Evolutionary conservation across 2,888 invertebrate species (phyloP).

Genomic region (Hermodice carunculata): DNA sequence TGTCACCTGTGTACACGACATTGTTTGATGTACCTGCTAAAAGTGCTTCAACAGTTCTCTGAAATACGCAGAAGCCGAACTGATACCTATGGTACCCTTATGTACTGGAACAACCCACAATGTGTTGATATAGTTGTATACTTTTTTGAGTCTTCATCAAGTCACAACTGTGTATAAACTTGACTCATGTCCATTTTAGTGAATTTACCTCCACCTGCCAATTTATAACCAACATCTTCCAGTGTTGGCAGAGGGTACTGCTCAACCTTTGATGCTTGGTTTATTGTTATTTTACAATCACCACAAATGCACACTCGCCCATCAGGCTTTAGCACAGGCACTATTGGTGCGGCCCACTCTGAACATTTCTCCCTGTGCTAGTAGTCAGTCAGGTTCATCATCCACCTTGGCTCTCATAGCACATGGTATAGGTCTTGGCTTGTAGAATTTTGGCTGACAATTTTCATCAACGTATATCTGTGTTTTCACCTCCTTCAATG

Average conservation of each 20-base stretch:
- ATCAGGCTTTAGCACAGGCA: too few species aligned
- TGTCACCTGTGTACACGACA: background rate
- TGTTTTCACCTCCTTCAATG: too few species aligned
- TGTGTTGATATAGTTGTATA: constrained; percentile 1
- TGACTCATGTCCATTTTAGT: constrained; percentile 2
- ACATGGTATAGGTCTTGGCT: too few species aligned
- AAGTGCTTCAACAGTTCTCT: background rate
- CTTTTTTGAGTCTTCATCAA: constrained; percentile 1
- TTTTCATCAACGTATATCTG: too few species aligned
- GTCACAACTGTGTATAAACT: constrained; percentile 2
- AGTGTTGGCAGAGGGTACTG: constrained; percentile 1
- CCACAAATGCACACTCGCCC: constrained; percentile 10
- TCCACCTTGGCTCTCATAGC: too few species aligned
- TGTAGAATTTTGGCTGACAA: too few species aligned
- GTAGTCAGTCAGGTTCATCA: too few species aligned
- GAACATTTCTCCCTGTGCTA: too few species aligned
- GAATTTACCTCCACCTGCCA: background rate
- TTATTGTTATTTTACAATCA: constrained; percentile 4
- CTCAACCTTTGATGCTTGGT: background rate
- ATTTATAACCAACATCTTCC: background rate
- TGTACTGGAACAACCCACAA: background rate
- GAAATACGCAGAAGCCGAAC: constrained; percentile 13
- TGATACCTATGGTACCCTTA: constrained; percentile 6
- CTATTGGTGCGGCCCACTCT: too few species aligned
- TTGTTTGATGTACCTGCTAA: background rate